A percentile compares a stretch with the other conserved stretches of the same genome.
These are phyloP conservation scores for Psix sp. DNA, from an alignment of 1,140 invertebrate genomes.

Conservation along the genomic window DNA sequence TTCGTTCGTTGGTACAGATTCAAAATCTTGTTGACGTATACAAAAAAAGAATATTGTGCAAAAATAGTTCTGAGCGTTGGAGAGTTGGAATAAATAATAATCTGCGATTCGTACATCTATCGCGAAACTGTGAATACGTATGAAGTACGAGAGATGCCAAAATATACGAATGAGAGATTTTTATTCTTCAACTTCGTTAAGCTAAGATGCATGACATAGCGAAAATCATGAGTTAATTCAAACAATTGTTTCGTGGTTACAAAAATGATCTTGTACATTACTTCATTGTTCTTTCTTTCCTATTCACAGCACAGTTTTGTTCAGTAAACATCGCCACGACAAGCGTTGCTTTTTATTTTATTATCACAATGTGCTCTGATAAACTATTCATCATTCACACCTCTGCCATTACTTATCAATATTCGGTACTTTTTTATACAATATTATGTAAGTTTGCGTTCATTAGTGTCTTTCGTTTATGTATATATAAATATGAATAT, in stretches of 20 bases:
- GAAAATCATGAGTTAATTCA: constrained; percentile 13
- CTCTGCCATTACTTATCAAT: constrained; percentile 27
- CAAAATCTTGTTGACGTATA: too few species aligned
- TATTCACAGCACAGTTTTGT: constrained; percentile 71
- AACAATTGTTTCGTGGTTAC: constrained; percentile 12
- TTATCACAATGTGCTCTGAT: constrained; percentile 68
- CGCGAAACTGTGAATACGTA: too few species aligned
- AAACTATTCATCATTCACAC: constrained; percentile 38
- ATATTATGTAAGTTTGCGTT: constrained; percentile 52
- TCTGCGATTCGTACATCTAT: constrained; percentile 19
- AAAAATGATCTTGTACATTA: constrained; percentile 26
- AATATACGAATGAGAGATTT: too few species aligned
- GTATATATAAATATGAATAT: constrained; percentile 54
- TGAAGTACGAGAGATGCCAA: too few species aligned
- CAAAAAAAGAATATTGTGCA: constrained; percentile 30
- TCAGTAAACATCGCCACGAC: constrained; percentile 54
- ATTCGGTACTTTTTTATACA: constrained; percentile 25
- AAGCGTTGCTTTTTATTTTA: constrained; percentile 57
- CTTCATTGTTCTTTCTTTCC: constrained; percentile 24
- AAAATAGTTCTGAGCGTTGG: constrained; percentile 31
- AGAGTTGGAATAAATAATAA: constrained; percentile 16
- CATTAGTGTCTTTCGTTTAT: constrained; percentile 25
- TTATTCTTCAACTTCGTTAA: too few species aligned
- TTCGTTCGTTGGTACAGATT: too few species aligned
- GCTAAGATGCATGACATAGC: too few species aligned